These are phyloP conservation scores for Drosophila navojoa DNA, from an alignment of 1,140 invertebrate genomes.

Conservation along the genomic window DNA sequence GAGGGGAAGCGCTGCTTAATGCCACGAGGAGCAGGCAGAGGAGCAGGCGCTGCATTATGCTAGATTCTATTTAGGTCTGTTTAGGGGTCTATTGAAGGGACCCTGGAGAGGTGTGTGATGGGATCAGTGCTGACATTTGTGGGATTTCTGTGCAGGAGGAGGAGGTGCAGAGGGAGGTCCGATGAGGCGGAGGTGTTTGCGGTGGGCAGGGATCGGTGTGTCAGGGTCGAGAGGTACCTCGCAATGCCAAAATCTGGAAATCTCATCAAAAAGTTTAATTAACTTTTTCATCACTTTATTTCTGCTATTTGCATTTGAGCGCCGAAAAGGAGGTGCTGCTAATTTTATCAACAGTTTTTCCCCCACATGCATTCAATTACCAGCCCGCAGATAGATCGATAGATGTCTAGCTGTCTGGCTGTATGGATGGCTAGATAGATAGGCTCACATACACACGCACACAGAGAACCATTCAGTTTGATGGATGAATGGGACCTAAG, in stretches of 20 bases:
- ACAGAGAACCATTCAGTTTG: neutral
- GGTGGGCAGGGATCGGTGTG: neutral
- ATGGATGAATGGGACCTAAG: slow-evolving; percentile 9
- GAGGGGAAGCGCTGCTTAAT: too few relatives aligned
- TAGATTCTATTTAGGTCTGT: too few relatives aligned
- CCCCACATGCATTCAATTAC: slow-evolving; percentile 66
- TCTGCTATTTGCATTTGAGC: slow-evolving; percentile 66
- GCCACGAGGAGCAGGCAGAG: too few relatives aligned
- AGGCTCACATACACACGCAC: slow-evolving; percentile 16
- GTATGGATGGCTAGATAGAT: slow-evolving; percentile 49
- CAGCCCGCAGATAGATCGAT: slow-evolving; percentile 22
- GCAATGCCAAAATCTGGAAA: slow-evolving; percentile 64
- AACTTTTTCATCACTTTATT: slow-evolving; percentile 81
- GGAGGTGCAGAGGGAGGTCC: too few relatives aligned
- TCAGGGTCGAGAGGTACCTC: neutral
- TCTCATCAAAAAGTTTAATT: slow-evolving; percentile 82
- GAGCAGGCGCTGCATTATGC: too few relatives aligned
- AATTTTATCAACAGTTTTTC: slow-evolving; percentile 43
- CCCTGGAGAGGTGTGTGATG: too few relatives aligned
- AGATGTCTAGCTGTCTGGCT: slow-evolving; percentile 4
- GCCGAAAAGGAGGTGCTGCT: slow-evolving; percentile 32
- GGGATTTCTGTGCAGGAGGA: neutral
- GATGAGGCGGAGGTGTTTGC: neutral
- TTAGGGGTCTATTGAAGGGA: too few relatives aligned
- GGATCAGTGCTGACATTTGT: too few relatives aligned